phyloP scores from a whole-genome alignment of 2,797 vertebrate species.

The Chelidonichthys spinosus region DNA sequence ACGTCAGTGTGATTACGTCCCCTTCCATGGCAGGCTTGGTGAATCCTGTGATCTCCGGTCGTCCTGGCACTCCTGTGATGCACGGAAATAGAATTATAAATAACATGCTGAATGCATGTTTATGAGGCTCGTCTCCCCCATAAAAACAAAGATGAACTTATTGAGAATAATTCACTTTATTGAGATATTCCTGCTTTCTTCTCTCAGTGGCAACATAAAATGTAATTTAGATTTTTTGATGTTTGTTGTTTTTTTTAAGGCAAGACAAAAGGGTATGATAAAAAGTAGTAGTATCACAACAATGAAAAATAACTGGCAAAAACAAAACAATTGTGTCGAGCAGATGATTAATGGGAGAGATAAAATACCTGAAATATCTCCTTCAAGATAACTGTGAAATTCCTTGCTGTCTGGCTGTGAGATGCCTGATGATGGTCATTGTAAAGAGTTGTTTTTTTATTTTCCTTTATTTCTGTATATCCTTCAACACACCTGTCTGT shows the following conservation, averaged over 20 bases:
- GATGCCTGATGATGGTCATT: background rate
- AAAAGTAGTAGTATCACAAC: background rate
- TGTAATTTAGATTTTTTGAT: background rate
- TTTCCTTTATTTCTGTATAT: background rate
- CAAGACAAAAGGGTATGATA: background rate
- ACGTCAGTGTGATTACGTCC: constrained; percentile 93
- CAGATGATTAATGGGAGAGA: background rate
- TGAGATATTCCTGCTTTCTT: constrained; percentile 6
- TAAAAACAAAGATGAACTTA: background rate
- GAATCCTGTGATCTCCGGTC: constrained; percentile 95
- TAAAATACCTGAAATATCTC: background rate
- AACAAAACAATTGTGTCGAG: background rate
- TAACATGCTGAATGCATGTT: constrained; percentile 2
- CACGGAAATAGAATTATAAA: constrained; percentile 21
- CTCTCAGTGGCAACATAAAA: background rate
- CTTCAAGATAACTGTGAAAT: too few relatives aligned
- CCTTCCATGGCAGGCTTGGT: constrained; percentile 95
- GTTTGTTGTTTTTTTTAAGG: background rate
- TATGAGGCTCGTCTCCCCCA: background rate
- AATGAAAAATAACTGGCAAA: background rate
- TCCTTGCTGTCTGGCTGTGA: background rate
- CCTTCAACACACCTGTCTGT: constrained; percentile 20
- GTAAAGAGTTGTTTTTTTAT: constrained; percentile 10
- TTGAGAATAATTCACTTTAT: constrained; percentile 4
- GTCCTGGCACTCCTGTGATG: constrained; percentile 90